Percentiles rank a stretch among this genome's conserved stretches.
These are phyloP conservation scores for Microcaecilia unicolor DNA, from an alignment of 2,797 vertebrate genomes.

Conservation along the genomic window DNA sequence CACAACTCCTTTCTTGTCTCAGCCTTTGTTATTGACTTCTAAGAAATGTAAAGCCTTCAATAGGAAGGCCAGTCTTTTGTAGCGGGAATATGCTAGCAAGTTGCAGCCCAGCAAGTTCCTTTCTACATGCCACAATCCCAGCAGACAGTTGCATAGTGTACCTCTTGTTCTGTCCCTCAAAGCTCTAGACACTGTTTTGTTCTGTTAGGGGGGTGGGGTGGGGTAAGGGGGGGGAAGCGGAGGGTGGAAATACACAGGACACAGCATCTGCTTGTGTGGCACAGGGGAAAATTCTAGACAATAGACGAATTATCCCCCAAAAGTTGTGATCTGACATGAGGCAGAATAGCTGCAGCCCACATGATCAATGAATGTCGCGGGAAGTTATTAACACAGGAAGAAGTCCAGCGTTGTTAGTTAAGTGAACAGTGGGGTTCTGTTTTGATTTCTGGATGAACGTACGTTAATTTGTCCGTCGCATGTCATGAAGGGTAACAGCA, in stretches of 20 bases:
- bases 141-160: conserved; percentile 26
- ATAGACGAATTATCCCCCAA: conserved; percentile 29
- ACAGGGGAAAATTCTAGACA: conserved; percentile 33
- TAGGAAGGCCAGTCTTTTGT: not conserved
- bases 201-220: no score
- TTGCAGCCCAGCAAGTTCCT: conserved; percentile 14
- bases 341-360: conserved; percentile 26
- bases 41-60: conserved; percentile 8
- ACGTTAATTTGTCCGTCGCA: no score
- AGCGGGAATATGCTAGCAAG: conserved; percentile 10
- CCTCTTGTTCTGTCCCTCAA: conserved; percentile 41
- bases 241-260: conserved; percentile 16
- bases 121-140: conserved; percentile 16
- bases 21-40: no score
- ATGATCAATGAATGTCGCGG: conserved; percentile 25
- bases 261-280: conserved; percentile 38
- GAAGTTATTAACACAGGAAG: conserved; percentile 19
- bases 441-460: no score
- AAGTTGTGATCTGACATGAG: conserved; percentile 29
- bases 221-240: no score
- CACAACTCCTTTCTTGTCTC: no score
- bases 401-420: conserved; percentile 3
- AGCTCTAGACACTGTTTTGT: conserved; percentile 31
- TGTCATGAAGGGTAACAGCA: no score
- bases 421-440: no score